phyloP scores from a whole-genome alignment of 2,113 vertebrate genomes.

The Acanthochromis polyacanthus region DNA sequence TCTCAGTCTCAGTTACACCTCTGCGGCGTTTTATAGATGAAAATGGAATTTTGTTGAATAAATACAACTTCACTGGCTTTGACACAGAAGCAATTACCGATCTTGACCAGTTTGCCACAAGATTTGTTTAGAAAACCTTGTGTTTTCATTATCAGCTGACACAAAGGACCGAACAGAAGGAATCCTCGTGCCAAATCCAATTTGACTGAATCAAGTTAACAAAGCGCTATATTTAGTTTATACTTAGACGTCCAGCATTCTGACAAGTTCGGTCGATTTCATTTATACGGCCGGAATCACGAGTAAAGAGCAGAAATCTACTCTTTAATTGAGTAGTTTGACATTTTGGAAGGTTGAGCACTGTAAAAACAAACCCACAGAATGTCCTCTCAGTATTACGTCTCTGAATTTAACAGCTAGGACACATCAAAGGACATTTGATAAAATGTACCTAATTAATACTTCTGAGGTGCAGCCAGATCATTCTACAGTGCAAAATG shows the following conservation, averaged over 20 bases:
- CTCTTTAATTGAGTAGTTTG: background rate
- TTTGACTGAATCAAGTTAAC: slow-evolving; percentile 20
- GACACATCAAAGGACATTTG: no score
- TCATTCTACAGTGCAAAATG: no score
- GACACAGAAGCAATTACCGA: slow-evolving; percentile 38
- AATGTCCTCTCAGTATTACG: no score
- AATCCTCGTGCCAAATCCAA: slow-evolving; percentile 10
- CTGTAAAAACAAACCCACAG: no score
- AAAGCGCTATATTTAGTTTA: slow-evolving; percentile 9
- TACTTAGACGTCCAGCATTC: background rate
- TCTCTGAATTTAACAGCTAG: no score
- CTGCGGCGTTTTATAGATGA: slow-evolving; percentile 34
- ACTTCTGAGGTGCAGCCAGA: no score
- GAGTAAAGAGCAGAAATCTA: background rate
- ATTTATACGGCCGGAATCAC: background rate
- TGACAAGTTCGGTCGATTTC: background rate
- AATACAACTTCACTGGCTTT: slow-evolving; percentile 38
- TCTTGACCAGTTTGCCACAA: slow-evolving; percentile 17
- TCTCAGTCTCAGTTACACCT: slow-evolving; percentile 57
- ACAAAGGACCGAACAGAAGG: background rate
- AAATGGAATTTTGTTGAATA: slow-evolving; percentile 49
- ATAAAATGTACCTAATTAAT: no score
- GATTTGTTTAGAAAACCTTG: slow-evolving; percentile 15
- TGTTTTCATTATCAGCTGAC: slow-evolving; percentile 28
- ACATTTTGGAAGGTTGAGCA: background rate